These are phyloP conservation scores for Eidolon dupreanum DNA, from an alignment of 2,797 vertebrate genomes.

Conservation along the genomic window DNA sequence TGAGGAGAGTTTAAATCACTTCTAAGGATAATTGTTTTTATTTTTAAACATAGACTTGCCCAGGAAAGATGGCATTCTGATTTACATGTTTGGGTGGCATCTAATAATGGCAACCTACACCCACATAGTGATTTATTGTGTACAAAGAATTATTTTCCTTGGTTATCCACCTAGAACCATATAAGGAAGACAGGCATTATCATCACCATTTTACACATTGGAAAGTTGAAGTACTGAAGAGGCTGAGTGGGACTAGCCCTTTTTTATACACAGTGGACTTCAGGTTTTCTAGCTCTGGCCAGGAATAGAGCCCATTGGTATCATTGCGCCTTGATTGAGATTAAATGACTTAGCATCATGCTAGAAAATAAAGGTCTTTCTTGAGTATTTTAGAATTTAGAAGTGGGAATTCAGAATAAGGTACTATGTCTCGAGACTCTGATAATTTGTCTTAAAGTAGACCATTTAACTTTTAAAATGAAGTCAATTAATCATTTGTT, in stretches of 20 bases:
- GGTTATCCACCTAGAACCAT: not conserved
- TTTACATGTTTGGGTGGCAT: not conserved
- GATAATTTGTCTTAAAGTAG: conserved; percentile 56
- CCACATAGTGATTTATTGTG: not conserved
- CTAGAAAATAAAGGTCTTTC: not conserved
- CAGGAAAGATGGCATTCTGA: not conserved
- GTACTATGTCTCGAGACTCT: not conserved
- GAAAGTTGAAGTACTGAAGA: not conserved
- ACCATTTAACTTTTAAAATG: conserved; percentile 63
- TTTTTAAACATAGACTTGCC: not conserved
- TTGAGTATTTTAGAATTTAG: conserved; percentile 42
- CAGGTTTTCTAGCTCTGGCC: not conserved
- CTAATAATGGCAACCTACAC: not conserved
- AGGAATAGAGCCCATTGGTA: not conserved
- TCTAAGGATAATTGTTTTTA: not conserved
- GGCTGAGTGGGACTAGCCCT: not conserved
- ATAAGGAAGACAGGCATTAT: not conserved
- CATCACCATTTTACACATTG: not conserved
- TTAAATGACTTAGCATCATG: not conserved
- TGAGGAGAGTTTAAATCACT: not conserved
- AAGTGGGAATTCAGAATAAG: conserved; percentile 45
- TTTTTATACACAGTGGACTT: not conserved
- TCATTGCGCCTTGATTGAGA: not conserved
- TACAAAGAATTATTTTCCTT: not conserved
- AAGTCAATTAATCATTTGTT: conserved; percentile 65